Evolutionary conservation across 2,113 vertebrate genomes (phyloP).

Genomic region (Sinocyclocheilus anophthalmus): DNA sequence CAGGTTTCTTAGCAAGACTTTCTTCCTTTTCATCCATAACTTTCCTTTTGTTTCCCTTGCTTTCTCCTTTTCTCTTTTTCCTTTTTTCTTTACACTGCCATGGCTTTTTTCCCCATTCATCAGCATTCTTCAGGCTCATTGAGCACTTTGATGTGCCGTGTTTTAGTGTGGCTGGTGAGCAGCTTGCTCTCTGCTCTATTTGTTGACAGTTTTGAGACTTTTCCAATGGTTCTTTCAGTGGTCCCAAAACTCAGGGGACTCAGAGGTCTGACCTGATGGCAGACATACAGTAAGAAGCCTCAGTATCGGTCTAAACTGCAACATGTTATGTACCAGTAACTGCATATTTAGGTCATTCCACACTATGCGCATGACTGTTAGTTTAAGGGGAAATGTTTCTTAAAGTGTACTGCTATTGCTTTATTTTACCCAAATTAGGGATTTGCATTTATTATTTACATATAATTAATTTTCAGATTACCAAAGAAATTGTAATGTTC

Average conservation of each 20-base stretch:
- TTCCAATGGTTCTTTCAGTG: not conserved
- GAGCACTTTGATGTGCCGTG: conserved; percentile 30
- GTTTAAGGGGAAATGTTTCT: conserved; percentile 18
- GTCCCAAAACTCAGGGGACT: not conserved
- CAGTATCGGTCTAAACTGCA: not conserved
- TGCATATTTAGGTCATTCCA: not conserved
- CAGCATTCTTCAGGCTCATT: conserved; percentile 23
- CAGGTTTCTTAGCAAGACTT: not conserved
- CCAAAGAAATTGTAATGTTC: conserved; percentile 15
- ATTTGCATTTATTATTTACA: not conserved
- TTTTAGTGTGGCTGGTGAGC: not conserved
- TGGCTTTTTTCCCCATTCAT: not conserved
- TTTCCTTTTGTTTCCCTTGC: not conserved
- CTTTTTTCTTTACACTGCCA: not conserved
- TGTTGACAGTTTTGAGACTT: conserved; percentile 1
- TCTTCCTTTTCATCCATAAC: not conserved
- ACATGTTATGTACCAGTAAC: not conserved
- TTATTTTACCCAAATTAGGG: not conserved
- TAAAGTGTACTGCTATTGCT: not conserved
- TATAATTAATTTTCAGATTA: not conserved
- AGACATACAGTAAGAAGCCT: not conserved
- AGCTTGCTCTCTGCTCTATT: not conserved
- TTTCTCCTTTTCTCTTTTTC: not conserved
- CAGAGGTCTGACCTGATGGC: not conserved
- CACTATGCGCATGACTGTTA: not conserved